Conservation (phyloP, 2,113 vertebrate genomes). For the Nyctereutes procyonoides region DNA sequence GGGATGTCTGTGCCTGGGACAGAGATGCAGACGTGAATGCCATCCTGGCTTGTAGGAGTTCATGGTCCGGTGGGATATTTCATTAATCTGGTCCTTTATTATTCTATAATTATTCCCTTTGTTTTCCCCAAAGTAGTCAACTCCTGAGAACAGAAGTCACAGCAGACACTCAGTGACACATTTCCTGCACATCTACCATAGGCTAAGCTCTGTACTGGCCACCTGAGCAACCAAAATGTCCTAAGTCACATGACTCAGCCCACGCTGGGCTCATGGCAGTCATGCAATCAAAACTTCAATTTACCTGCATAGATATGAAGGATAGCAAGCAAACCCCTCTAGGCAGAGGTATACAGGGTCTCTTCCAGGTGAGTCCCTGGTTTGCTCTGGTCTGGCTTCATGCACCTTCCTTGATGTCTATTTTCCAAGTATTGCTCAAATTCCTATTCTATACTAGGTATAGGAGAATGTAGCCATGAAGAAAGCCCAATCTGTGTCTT, state of each 20-base stretch:
- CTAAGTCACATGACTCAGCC: background rate
- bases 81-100: background rate
- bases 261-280: background rate
- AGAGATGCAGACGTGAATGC: background rate
- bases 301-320: background rate
- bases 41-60: background rate
- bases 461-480: background rate
- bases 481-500: background rate
- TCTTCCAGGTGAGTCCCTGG: background rate
- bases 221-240: background rate
- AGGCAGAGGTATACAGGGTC: accelerated
- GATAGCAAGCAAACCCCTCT: background rate
- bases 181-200: background rate
- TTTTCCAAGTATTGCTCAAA: background rate
- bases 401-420: background rate
- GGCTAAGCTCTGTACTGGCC: background rate
- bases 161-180: background rate
- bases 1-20: no score
- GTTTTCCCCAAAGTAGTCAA: background rate
- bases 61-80: accelerated
- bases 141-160: background rate
- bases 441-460: background rate
- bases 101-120: background rate
- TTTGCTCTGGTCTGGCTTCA: background rate
- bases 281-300: accelerated